Evolutionary conservation across 2,888 invertebrate genomes (phyloP), one percentile per base, ranked within the genome.

Genomic region (Himalopsyche tibetana): DNA sequence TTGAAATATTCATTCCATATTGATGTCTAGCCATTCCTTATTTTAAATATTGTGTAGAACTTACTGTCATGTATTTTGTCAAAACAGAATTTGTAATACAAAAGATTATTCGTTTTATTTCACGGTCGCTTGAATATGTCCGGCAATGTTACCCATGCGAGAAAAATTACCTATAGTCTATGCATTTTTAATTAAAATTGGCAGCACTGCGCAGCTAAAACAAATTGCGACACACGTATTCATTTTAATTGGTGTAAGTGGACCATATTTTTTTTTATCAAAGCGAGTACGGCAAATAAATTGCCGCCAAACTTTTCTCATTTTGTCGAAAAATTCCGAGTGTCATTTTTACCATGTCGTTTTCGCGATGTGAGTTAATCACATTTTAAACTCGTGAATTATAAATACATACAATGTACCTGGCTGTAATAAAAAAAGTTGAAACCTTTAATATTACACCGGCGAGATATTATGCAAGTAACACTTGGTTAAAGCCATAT

Each of bases 171-270:
- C n/a, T 19, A 28, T 63, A 63, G 28, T 28, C 12, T 51, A 63
- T 63, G 28, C 19, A 63, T 63, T 63, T 63, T 63, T 19, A 63
- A 63, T 63, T 63, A 63, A 63, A 63, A 4, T 63, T 63, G 19
- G 19, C 19, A 19, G 19, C 63, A 63, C 63, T 63, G 63, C 28
- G 9, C 63, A 19, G 5, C 51, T 19, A 63, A 63, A 63, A 63
- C 19, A 63, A 63, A 63, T 63, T 63, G 63, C 63, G 63, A 63
- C 19, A 63, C 63, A 63, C 28, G 15, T 28, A 63, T 28, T 63
- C 63, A 63, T 63, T 63, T n/a, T 63, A n/a, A 19, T 63, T 63
- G 28, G 19, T n/a, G 63, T 63, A 63, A 63, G 19, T 63, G 63
- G 63, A 28, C n/a, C n/a, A 19, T 63, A 12, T 63, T 63, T 63